Evolutionary conservation across 2,797 vertebrate genomes (phyloP), one percentile per base, ranked within the genome.

Genomic region (Clamator glandarius): DNA sequence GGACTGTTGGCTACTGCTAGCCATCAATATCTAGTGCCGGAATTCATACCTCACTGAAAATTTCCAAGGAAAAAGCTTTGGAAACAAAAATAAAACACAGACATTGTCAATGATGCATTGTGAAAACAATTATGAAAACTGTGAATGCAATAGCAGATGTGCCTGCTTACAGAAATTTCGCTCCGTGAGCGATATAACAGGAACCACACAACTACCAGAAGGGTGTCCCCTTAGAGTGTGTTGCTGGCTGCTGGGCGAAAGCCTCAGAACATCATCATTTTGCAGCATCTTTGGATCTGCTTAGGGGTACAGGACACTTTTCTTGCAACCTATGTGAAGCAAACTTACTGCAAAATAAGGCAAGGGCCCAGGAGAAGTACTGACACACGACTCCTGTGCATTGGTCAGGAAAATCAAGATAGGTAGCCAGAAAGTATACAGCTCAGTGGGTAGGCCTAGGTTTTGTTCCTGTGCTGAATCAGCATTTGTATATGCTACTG

Each of bases 171-270:
- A 93, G 69, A 36, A 17, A 73, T 21, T 50, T 54, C 2, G 4
- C 58, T 74, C 41, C 20, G 18, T 2, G 8, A 26, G 5, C 0
- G 21, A 18, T 14, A 8, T 15, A 44, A 41, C 18, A 62, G 87
- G 50, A 84, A 57, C 36, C 62, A 39, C 41, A 20, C 31, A 54
- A 5, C 18, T 15, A 15, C 28, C 5, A 12, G 35, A 25, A 51
- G 35, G 8, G 26, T 20, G 58, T 13, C 28, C 51, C 39, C 14
- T 11, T 5, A 18, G 29, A 48, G 41, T 1, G 1, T 0, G 1
- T 5, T 48, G 75, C 28, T 1, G 1, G 29, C 12, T 51, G 20
- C 51, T 14, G 31, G 29, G 25, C 1, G 1, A 39, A 20, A 50
- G 41, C 23, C 31, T 28, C 46, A 36, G 57, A 61, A 35, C 36